Evolutionary conservation across 2,888 invertebrate genomes (phyloP).

Genomic region (Galerucella nymphaeae): DNA sequence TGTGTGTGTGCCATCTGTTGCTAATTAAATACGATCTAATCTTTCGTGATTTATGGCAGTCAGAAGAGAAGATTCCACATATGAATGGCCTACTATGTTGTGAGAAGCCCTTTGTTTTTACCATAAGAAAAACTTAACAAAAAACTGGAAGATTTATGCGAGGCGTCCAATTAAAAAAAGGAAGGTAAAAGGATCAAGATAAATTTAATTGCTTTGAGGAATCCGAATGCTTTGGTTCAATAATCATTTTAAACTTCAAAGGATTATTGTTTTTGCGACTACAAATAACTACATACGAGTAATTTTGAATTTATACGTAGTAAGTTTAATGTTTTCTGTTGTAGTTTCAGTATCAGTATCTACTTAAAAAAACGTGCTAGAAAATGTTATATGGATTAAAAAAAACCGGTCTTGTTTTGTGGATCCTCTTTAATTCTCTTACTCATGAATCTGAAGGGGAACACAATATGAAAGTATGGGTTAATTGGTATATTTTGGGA

Average conservation of each 20-base stretch:
- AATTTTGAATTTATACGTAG: too few species aligned
- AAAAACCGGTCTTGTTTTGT: too few species aligned
- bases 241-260: constrained; percentile 4
- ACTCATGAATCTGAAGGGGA: too few species aligned
- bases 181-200: constrained; percentile 25
- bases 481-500: too few species aligned
- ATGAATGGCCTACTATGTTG: constrained; percentile 34
- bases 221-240: constrained; percentile 24
- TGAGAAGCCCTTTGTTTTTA: constrained; percentile 31
- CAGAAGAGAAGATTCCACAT: constrained; percentile 28
- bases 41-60: constrained; percentile 29
- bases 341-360: too few species aligned
- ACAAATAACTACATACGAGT: too few species aligned
- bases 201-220: constrained; percentile 25
- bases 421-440: too few species aligned
- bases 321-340: too few species aligned
- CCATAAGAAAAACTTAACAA: constrained; percentile 15
- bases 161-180: constrained; percentile 26
- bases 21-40: constrained; percentile 35
- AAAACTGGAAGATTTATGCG: constrained; percentile 26
- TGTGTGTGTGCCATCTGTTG: constrained; percentile 30
- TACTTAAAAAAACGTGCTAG: too few species aligned
- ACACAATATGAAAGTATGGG: too few species aligned
- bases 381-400: too few species aligned
- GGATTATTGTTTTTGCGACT: not conserved